Base-by-base conservation (phyloP, 1,140 invertebrate species). In the Acromyrmex echinatior region DNA sequence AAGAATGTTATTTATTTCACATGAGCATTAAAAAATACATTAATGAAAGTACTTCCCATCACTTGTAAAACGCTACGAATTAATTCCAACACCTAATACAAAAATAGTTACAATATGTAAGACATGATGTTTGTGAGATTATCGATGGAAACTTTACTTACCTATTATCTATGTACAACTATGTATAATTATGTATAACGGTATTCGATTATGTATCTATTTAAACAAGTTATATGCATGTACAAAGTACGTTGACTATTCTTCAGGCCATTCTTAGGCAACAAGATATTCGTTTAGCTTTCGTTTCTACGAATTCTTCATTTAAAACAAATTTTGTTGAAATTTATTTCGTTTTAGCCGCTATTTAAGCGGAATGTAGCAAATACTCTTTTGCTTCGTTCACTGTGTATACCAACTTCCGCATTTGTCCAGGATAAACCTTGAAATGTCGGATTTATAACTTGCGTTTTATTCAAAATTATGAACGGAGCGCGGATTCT, bases 391-490 rank as follows among this genome's bases (percentile, higher is more conserved):
- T 71, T 58, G 56, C 56, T 60, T 74, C 18, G 14, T 49, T 81
- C 31, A 10, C 31, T 12, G 18, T 45, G 0, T 62, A 56, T 73
- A 45, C 35, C 56, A 74, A 74, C 68, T 74, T 84, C 80, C 80
- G 80, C 39, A 63, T 49, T 21, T 10, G 28, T 51, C 18, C 68
- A n/a, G 39, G 70, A 49, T 21, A 81, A 73, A 49, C 68, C 70
- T 74, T 84, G 80, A 84, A 62, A 51, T 39, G 21, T 35, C 35
- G 28, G 80, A 74, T 62, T 84, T 84, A 62, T 74, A 68, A 82
- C 6, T 82, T 39, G 53, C 66, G n/a, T 80, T 81, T 56, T 45
- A 39, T 39, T 73, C 39, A 56, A 62, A 74, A 82, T 21, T 66
- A 14, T 35, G 60, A 68, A 39, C 63, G n/a, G 28, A 28, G 49